A percentile compares a stretch with the other conserved stretches of the same genome.
Evolutionary conservation across 1,140 invertebrate species (phyloP).

Genomic region (Ostrea edulis): DNA sequence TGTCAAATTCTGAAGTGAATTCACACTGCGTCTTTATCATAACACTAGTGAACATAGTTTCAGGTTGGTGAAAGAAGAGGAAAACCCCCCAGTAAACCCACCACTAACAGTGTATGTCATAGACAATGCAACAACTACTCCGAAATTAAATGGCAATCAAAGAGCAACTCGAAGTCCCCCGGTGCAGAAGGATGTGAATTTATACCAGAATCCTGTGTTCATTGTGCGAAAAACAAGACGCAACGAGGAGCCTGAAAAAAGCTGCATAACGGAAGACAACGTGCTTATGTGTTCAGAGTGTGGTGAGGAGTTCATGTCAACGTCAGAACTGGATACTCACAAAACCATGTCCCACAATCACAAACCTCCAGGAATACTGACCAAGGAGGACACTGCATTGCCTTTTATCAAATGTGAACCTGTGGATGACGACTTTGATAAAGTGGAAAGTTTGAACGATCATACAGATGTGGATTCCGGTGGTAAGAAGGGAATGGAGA

Average conservation of each 20-base stretch:
- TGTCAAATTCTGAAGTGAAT: background rate
- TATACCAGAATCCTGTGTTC: constrained; percentile 32
- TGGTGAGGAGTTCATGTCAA: background rate
- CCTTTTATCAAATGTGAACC: constrained; percentile 15
- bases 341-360: constrained; percentile 14
- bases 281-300: constrained; percentile 24
- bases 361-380: background rate
- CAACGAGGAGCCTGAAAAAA: constrained; percentile 1
- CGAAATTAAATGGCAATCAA: background rate
- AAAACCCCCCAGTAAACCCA: background rate
- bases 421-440: constrained; percentile 14
- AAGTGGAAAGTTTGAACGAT: background rate
- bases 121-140: background rate
- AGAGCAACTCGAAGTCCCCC: background rate
- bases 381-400: constrained; percentile 7
- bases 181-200: constrained; percentile 11
- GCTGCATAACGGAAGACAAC: background rate
- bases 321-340: background rate
- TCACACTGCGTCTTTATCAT: no score
- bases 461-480: background rate
- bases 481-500: background rate
- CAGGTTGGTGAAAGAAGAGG: background rate
- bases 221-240: background rate
- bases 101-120: background rate
- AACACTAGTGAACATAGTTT: background rate